Conservation (phyloP, 1,140 invertebrate species). For the Drosophila punjabiensis region DNA sequence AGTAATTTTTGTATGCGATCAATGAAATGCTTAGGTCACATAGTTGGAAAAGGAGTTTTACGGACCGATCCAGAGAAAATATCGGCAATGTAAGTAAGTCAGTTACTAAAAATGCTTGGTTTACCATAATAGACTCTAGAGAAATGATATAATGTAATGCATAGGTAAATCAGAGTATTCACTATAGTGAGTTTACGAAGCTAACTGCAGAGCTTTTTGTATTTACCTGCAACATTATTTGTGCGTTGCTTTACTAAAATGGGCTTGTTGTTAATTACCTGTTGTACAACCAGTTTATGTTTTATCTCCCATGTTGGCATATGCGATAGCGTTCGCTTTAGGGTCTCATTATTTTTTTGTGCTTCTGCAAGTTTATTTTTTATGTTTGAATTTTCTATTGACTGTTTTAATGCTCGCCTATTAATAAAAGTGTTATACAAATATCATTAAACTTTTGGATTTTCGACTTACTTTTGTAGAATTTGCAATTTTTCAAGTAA, state of each 20-base stretch:
- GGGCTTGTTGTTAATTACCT: constrained; percentile 14
- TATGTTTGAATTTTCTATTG: constrained; percentile 61
- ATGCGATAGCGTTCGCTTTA: constrained; percentile 63
- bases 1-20: too few relatives aligned
- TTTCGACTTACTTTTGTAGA: constrained; percentile 87
- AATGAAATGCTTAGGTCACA: too few relatives aligned
- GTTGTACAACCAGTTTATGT: constrained; percentile 60
- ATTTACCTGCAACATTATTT: too few relatives aligned
- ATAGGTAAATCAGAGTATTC: too few relatives aligned
- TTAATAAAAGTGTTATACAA: neutral
- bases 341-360: constrained; percentile 55
- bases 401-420: constrained; percentile 66
- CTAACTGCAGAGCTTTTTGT: too few relatives aligned
- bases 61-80: too few relatives aligned
- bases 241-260: neutral
- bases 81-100: too few relatives aligned
- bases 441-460: neutral
- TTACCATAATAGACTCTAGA: too few relatives aligned
- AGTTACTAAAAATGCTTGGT: too few relatives aligned
- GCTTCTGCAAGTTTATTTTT: constrained; percentile 54
- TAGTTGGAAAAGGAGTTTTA: too few relatives aligned
- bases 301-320: constrained; percentile 72
- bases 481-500: constrained; percentile 89
- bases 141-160: too few relatives aligned
- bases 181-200: too few relatives aligned